Percentiles rank a stretch among this genome's conserved stretches.
Conservation (phyloP, 2,888 invertebrate species). For the Keiferia lycopersicella region DNA sequence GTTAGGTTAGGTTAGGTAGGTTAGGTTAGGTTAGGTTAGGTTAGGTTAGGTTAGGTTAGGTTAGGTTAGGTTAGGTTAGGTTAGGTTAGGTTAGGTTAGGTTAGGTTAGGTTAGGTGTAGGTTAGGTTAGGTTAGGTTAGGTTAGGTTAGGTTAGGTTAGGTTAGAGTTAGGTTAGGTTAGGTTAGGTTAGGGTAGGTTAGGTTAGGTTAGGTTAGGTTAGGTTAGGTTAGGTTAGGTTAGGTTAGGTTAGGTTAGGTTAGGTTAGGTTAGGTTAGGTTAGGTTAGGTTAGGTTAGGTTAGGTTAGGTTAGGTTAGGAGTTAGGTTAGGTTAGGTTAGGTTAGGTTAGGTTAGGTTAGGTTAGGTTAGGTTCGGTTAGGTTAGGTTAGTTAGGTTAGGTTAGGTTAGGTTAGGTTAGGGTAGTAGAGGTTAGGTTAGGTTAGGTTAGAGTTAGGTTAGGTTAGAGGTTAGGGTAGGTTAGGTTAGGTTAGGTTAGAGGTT, state of each 20-base stretch:
- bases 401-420: conserved; percentile 31
- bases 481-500: conserved; percentile 29
- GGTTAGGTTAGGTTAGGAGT: conserved; percentile 28
- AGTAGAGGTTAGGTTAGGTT: conserved; percentile 33
- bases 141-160: too few relatives aligned
- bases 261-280: conserved; percentile 31
- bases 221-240: conserved; percentile 25
- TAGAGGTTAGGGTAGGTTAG: conserved; percentile 32
- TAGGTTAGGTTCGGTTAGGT: conserved; percentile 35
- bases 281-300: conserved; percentile 27
- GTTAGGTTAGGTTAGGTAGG: too few relatives aligned
- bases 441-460: conserved; percentile 34
- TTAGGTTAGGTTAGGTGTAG: too few relatives aligned
- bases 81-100: too few relatives aligned
- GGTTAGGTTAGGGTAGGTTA: conserved; percentile 1
- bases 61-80: too few relatives aligned
- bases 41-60: too few relatives aligned
- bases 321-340: conserved; percentile 32
- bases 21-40: too few relatives aligned
- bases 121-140: too few relatives aligned
- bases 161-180: neutral
- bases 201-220: conserved; percentile 1
- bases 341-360: conserved; percentile 34
- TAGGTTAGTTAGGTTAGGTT: conserved; percentile 34
- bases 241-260: conserved; percentile 28